Evolutionary conservation across 1,140 invertebrate species (phyloP), one percentile per base, ranked within the genome.

Genomic region (Zaprionus davidi): DNA sequence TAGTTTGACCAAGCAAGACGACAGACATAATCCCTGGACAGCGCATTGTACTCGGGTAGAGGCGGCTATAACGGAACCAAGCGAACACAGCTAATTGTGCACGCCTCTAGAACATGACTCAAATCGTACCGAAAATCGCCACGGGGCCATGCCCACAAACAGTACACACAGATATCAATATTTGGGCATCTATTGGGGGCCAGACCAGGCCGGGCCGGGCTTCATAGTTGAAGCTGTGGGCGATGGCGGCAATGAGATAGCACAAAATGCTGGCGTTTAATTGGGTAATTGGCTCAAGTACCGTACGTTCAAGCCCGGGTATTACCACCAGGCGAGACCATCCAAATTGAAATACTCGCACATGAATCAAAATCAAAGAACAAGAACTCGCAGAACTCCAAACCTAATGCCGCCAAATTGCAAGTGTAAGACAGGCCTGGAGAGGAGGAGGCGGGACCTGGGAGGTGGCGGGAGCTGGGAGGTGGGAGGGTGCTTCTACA

Each of bases 211-310:
- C 38, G 0, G 4, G 36, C 38, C 38, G 9, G n/a, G n/a, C n/a
- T 7, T 31, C 28, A 31, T 17, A n/a, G 41, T 17, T n/a, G 13
- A 13, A 49, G 53, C 55, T 20, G 51, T 36, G 55, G 59, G 71
- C 78, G 81, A 84, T 90, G 58, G 69, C 79, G 82, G 79, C 86
- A 80, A 85, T 90, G 85, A 90, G 86, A 90, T 90, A 72, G 85
- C 85, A 90, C 68, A 90, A 90, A 90, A 90, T 68, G 76, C 70
- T 81, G 79, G 79, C 86, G 79, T 85, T 90, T 88, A 92, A 90
- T 86, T 90, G 87, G 91, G 91, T 91, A 90, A 90, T 88, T 92
- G 92, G 88, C 83, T 90, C 79, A 88, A 81, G 90, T 81, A 80
- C 84, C 79, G 92, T 84, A 91, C 78, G 53, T 24, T 66, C 64